Evolutionary conservation across 1,140 invertebrate species (phyloP).

Genomic region (Drosophila ercepeae): DNA sequence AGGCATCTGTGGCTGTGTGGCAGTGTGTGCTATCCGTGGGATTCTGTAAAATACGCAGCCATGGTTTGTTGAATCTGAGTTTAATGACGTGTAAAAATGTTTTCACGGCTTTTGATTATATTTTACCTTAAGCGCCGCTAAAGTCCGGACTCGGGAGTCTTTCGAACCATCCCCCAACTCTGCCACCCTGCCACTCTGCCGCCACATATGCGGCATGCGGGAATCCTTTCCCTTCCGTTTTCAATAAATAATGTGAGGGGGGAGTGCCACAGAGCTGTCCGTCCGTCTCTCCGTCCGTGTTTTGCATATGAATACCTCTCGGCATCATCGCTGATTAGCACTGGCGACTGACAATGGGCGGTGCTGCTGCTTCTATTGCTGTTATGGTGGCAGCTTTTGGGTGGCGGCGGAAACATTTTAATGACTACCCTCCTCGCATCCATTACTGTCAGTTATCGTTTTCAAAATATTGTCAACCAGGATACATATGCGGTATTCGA

Average conservation of each 20-base stretch:
- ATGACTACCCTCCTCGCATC: conserved; percentile 54
- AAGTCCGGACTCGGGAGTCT: conserved; percentile 62
- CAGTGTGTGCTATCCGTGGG: conserved; percentile 31
- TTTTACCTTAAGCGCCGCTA: conserved; percentile 77
- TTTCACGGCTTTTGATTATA: conserved; percentile 82
- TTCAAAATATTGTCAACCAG: conserved; percentile 67
- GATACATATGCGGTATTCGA: conserved; percentile 11
- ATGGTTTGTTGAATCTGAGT: conserved; percentile 81
- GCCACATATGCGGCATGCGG: no score
- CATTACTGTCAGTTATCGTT: conserved; percentile 71
- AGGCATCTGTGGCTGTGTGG: conserved; percentile 26
- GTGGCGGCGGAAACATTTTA: conserved; percentile 71
- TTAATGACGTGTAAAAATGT: conserved; percentile 83
- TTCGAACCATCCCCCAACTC: conserved; percentile 1
- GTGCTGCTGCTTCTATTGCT: neutral
- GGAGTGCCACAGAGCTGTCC: neutral
- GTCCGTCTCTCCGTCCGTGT: no score
- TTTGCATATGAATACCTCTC: conserved; percentile 80
- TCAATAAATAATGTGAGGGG: conserved; percentile 72
- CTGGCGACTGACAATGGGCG: conserved; percentile 66
- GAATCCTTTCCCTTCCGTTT: conserved; percentile 78
- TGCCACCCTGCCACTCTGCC: no score
- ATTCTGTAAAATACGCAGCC: conserved; percentile 72
- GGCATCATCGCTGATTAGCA: conserved; percentile 73
- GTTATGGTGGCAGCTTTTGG: conserved; percentile 5